Base-by-base conservation (phyloP, 92 coral and sea anemone species). In the Zoanthus solanderi region DNA sequence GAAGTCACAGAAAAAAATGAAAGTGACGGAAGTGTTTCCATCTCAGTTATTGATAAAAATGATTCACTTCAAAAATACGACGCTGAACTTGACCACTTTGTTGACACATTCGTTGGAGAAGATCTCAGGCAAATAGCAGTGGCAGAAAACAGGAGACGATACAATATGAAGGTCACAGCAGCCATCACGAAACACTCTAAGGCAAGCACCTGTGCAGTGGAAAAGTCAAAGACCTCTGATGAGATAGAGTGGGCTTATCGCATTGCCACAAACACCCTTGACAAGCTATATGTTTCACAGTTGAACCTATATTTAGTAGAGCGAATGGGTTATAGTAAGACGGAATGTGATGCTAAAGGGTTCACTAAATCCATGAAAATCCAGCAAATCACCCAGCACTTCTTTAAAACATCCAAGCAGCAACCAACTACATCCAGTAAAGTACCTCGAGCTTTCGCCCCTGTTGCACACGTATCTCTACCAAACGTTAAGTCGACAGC, bases 211-310 rank as follows among this genome's bases (percentile, higher is more conserved):
- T 31, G 86, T 45, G 92, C 88, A 32, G 31, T 52, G 9, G 90
- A 92, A 86, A 92, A 92, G 84, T 87, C 90, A 54, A 83, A 77
- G 78, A 88, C 90, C 23, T 85, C 79, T 56, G 81, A 85, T 54
- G 92, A 92, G 66, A 23, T 92, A 57, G 90, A 88, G 61, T 88
- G 94, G 92, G 88, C 54, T 18, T 85, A 66, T 23, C 76, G 32
- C 11, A 83, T 92, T 16, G 6, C 69, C 60, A 60, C 44, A 18
- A 85, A 89, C 83, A 79, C 53, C 50, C 71, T 89, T 34, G 44
- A 72, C 16, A 67, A 42, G 6, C 87, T 89, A 45, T 92, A 84
- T 66, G 90, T 92, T 7, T 91, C 92, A 10, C 91, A 91, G 46
- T 75, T 88, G 12, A 50, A 50, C 9, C 54, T 50, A 34, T 34